A percentile compares a stretch with the other conserved stretches of the same genome.
These are phyloP conservation scores for Mesocricetus auratus DNA, from an alignment of 2,113 vertebrate genomes.

Conservation along the genomic window DNA sequence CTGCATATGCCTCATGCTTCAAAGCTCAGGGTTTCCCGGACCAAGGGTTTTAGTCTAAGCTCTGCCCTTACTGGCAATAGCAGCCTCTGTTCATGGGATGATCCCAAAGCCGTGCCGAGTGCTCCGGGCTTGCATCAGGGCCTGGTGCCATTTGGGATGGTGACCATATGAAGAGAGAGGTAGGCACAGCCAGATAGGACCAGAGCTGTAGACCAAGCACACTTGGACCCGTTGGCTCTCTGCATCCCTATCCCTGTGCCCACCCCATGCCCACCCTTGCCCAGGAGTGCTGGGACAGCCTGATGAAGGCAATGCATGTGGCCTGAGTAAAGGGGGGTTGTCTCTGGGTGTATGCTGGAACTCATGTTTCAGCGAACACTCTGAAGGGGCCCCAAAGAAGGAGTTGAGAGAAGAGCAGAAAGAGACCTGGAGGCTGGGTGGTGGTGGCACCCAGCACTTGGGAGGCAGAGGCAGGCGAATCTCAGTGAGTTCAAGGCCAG, in stretches of 20 bases:
- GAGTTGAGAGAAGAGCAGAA: background rate
- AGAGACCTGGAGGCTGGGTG: background rate
- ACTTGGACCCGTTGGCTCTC: background rate
- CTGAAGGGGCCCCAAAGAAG: background rate
- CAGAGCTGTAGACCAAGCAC: background rate
- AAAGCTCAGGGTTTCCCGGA: background rate
- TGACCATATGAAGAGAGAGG: background rate
- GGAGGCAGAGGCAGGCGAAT: too few relatives aligned
- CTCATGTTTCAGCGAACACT: background rate
- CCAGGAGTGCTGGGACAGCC: background rate
- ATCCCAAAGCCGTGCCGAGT: background rate
- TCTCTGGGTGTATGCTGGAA: background rate
- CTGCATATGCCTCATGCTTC: accelerated
- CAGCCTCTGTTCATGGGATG: background rate
- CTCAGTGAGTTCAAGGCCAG: too few relatives aligned
- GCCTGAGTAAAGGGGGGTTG: background rate
- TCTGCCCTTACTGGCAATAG: background rate
- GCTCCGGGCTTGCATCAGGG: background rate
- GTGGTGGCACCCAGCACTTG: too few relatives aligned
- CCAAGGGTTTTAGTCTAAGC: background rate
- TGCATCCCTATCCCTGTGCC: background rate
- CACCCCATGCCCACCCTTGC: accelerated
- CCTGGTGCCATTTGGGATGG: background rate
- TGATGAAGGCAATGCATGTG: background rate
- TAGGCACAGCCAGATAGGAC: background rate